A percentile compares a stretch with the other conserved stretches of the same genome.
Evolutionary conservation across 92 coral and sea anemone genomes (phyloP).

Genomic region (Palythoa caribaeorum): DNA sequence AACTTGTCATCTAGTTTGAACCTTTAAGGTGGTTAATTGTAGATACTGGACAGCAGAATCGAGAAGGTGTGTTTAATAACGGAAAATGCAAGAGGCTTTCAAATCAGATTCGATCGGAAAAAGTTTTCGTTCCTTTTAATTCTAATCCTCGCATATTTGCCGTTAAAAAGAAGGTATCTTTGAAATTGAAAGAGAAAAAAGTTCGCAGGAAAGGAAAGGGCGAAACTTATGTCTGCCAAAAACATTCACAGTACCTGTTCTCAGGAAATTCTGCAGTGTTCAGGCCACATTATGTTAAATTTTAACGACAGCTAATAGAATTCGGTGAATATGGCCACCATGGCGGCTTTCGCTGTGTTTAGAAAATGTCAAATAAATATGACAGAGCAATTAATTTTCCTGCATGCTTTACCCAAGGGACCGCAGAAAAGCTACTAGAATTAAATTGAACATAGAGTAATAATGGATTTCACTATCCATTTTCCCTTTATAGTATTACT

Average conservation of each 20-base stretch:
- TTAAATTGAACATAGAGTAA: background rate
- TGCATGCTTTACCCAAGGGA: background rate
- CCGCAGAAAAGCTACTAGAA: background rate
- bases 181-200: background rate
- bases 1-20: constrained; percentile 23
- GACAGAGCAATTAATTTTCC: background rate
- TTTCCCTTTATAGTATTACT: background rate
- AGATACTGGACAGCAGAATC: background rate
- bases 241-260: background rate
- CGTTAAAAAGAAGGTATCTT: background rate
- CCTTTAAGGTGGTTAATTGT: constrained; percentile 7
- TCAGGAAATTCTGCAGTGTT: background rate
- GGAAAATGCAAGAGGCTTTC: background rate
- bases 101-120: background rate
- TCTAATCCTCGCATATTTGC: background rate
- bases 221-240: background rate
- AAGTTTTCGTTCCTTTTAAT: background rate
- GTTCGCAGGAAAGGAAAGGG: background rate
- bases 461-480: too few species aligned
- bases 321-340: constrained; percentile 16
- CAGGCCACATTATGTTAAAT: constrained; percentile 42
- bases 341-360: background rate
- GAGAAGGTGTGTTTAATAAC: background rate
- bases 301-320: constrained; percentile 20
- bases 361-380: background rate